A percentile compares a stretch with the other conserved stretches of the same genome.
Evolutionary conservation across 2,888 invertebrate genomes (phyloP).

Genomic region (Alsophila aescularia): DNA sequence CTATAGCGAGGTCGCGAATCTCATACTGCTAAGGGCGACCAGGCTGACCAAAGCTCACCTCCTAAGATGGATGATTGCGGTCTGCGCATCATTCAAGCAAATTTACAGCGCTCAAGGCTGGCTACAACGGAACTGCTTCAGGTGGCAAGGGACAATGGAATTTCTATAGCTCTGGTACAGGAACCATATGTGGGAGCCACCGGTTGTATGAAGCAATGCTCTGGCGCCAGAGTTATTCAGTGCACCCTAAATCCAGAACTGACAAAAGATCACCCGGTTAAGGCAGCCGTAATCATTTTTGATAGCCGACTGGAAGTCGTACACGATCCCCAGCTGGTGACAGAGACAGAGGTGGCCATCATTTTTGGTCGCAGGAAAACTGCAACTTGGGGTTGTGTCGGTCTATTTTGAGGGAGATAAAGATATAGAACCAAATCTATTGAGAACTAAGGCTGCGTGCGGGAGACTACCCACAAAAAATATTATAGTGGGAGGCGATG

Average conservation of each 20-base stretch:
- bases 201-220: conserved; percentile 8
- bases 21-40: neutral
- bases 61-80: neutral
- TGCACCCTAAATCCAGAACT: neutral
- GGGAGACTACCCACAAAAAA: neutral
- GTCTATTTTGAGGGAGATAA: neutral
- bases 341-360: neutral
- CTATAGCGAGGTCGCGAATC: conserved; percentile 28
- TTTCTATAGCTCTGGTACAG: conserved; percentile 37
- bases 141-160: conserved; percentile 6
- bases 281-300: neutral
- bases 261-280: neutral
- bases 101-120: conserved; percentile 34
- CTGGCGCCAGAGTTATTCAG: neutral
- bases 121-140: conserved; percentile 38
- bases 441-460: neutral
- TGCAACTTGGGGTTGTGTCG: neutral
- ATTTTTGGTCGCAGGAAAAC: neutral
- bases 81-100: conserved; percentile 32
- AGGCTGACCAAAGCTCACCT: neutral
- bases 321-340: neutral
- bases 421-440: neutral
- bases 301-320: neutral
- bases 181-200: conserved; percentile 42
- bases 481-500: neutral